Conservation (phyloP, 1,140 invertebrate species). For the Rhyzopertha dominica region DNA sequence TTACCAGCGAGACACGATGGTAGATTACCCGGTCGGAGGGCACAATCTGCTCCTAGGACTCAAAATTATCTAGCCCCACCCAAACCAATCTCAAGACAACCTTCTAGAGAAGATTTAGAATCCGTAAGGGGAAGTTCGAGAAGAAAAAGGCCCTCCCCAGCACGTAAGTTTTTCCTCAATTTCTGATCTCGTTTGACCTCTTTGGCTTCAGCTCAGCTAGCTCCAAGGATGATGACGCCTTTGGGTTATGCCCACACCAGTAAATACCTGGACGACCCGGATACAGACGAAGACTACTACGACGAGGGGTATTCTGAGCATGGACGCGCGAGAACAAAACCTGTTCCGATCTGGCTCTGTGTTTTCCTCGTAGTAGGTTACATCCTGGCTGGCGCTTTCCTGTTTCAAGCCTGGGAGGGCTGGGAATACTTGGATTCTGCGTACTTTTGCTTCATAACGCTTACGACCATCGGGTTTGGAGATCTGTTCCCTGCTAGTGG, state of each 20-base stretch:
- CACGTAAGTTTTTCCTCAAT: too few species aligned
- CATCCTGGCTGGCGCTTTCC: constrained; percentile 79
- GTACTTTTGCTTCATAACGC: constrained; percentile 94
- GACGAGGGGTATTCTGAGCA: constrained; percentile 43
- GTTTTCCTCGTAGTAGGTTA: constrained; percentile 84
- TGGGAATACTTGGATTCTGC: constrained; percentile 88
- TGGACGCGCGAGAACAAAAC: constrained; percentile 51
- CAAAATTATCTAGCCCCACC: constrained; percentile 36
- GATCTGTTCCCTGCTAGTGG: constrained; percentile 88
- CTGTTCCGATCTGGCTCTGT: constrained; percentile 88
- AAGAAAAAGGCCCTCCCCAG: too few species aligned
- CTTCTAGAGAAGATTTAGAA: too few species aligned
- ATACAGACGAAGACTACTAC: constrained; percentile 48
- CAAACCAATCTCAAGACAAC: too few species aligned
- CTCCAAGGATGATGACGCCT: constrained; percentile 62
- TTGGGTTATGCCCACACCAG: constrained; percentile 60
- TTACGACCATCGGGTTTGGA: constrained; percentile 93
- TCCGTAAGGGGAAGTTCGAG: too few species aligned
- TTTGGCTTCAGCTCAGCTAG: too few species aligned
- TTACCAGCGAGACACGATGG: constrained; percentile 19
- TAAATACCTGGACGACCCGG: constrained; percentile 49
- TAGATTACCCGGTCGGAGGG: constrained; percentile 19
- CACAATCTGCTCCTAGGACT: constrained; percentile 27
- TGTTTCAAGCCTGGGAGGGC: constrained; percentile 81
- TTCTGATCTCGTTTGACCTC: too few species aligned